These are phyloP conservation scores for Pterocles gutturalis DNA, from an alignment of 2,113 vertebrate species.

Conservation along the genomic window DNA sequence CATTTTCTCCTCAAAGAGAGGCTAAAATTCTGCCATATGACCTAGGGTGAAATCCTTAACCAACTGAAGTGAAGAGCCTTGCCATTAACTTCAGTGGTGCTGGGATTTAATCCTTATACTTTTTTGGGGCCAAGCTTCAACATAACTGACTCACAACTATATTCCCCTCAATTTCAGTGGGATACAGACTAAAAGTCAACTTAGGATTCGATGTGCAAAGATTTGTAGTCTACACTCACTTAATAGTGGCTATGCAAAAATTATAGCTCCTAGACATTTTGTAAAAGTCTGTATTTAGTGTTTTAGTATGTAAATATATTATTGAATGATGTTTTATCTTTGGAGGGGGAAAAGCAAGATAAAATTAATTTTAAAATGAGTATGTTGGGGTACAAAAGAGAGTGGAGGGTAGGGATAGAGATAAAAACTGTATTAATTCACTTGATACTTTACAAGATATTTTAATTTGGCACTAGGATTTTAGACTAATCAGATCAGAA, in stretches of 20 bases:
- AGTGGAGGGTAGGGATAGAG: not conserved
- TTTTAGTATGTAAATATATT: not conserved
- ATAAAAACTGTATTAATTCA: not conserved
- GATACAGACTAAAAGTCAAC: not conserved
- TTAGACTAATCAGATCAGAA: conserved; percentile 13
- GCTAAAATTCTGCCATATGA: conserved; percentile 24
- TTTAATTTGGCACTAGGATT: conserved; percentile 1
- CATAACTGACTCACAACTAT: not conserved
- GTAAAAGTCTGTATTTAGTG: not conserved
- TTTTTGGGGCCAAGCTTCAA: not conserved
- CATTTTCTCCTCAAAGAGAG: conserved; percentile 68
- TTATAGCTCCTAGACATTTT: not conserved
- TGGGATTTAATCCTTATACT: not conserved
- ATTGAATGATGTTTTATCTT: not conserved
- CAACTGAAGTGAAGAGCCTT: not conserved
- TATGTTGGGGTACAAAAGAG: not conserved
- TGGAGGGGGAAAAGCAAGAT: not conserved
- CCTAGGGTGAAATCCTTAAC: conserved; percentile 9
- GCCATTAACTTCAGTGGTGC: not conserved
- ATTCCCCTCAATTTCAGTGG: not conserved
- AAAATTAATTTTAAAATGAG: not conserved
- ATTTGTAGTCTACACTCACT: not conserved
- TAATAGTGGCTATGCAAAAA: not conserved
- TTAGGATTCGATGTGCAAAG: not conserved
- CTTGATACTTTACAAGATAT: not conserved